phyloP scores from a whole-genome alignment of 2,888 invertebrate species.

The Gasteruption jaculator region DNA sequence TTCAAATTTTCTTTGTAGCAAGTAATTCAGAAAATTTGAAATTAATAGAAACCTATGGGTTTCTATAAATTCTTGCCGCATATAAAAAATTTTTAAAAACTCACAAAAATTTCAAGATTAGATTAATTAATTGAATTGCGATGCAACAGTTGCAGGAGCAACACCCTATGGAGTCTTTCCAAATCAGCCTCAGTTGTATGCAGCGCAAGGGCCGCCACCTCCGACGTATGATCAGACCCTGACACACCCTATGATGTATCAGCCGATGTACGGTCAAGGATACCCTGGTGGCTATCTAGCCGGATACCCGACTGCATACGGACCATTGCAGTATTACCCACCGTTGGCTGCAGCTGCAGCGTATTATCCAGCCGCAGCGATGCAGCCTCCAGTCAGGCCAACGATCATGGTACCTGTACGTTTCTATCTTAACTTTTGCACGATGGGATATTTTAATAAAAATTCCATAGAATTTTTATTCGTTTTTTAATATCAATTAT shows the following conservation, averaged over 20 bases:
- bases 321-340: slow-evolving; percentile 70
- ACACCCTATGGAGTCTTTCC: slow-evolving; percentile 59
- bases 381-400: slow-evolving; percentile 57
- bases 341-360: slow-evolving; percentile 64
- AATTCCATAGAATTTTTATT: neutral
- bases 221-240: slow-evolving; percentile 69
- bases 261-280: slow-evolving; percentile 69
- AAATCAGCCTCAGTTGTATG: slow-evolving; percentile 61
- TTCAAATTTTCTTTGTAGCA: no score
- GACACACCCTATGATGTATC: slow-evolving; percentile 66
- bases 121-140: no score
- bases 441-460: neutral
- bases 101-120: no score
- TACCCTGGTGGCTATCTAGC: slow-evolving; percentile 66
- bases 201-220: slow-evolving; percentile 63
- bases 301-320: slow-evolving; percentile 70
- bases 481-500: no score
- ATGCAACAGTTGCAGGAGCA: slow-evolving; percentile 57
- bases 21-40: no score
- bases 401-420: slow-evolving; percentile 77
- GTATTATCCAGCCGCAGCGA: slow-evolving; percentile 59
- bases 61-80: no score
- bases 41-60: no score
- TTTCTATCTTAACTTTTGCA: slow-evolving; percentile 23
- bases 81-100: no score